Percentiles rank a stretch among this genome's conserved stretches.
phyloP scores from a whole-genome alignment of 2,888 invertebrate species.

The Leptopilina syphax region DNA sequence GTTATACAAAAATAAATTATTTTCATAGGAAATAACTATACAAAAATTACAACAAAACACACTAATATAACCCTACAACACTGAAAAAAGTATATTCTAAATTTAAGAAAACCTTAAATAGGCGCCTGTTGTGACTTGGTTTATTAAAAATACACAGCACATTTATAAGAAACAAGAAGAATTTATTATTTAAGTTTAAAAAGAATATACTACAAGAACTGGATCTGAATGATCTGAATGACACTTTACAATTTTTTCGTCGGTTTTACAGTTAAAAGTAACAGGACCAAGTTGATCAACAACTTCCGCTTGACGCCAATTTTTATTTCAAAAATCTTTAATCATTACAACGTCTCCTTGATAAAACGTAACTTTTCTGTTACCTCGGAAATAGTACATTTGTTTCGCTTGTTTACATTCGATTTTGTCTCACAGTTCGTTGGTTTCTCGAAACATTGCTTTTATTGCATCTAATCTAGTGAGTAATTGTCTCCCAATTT shows the following conservation, averaged over 20 bases:
- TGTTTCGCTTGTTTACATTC: conserved; percentile 43
- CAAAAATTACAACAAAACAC: too few relatives aligned
- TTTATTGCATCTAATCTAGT: not conserved
- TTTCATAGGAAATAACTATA: too few relatives aligned
- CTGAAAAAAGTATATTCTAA: too few relatives aligned
- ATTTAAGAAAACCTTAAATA: too few relatives aligned
- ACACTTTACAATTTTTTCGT: not conserved
- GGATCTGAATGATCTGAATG: not conserved
- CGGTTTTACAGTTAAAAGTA: not conserved
- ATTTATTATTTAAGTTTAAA: too few relatives aligned
- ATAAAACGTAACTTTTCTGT: conserved; percentile 41
- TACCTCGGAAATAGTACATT: conserved; percentile 47
- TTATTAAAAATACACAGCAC: too few relatives aligned
- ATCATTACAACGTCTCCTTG: not conserved
- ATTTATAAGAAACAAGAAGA: too few relatives aligned
- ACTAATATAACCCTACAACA: too few relatives aligned
- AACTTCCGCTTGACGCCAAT: not conserved
- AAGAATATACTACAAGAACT: too few relatives aligned
- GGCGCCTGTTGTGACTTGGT: too few relatives aligned
- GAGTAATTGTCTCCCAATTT: conserved; percentile 1
- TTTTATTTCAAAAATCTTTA: not conserved
- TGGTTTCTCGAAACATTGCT: not conserved
- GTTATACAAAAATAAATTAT: too few relatives aligned
- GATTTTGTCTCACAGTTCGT: conserved; percentile 42
- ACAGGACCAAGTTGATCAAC: not conserved